Percentiles rank a stretch among this genome's conserved stretches.
These are phyloP conservation scores for Labrus mixtus DNA, from an alignment of 2,113 vertebrate species.

Conservation along the genomic window DNA sequence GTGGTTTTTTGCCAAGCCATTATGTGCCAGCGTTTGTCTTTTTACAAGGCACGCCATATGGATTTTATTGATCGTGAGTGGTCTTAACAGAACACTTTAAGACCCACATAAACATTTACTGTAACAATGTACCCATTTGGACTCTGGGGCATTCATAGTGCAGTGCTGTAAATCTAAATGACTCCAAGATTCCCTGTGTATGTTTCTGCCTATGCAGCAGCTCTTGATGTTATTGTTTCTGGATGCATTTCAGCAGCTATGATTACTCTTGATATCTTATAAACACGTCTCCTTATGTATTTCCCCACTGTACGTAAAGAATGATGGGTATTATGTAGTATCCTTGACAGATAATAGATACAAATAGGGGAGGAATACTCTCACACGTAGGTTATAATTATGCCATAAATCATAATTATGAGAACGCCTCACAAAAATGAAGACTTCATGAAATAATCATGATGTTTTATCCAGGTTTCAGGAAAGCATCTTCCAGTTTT, in stretches of 20 bases:
- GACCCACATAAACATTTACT: constrained; percentile 78
- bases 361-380: not conserved
- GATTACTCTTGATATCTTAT: constrained; percentile 50
- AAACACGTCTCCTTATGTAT: constrained; percentile 9
- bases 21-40: constrained; percentile 63
- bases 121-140: constrained; percentile 64
- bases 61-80: constrained; percentile 76
- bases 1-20: constrained; percentile 58
- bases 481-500: not conserved
- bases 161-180: constrained; percentile 58
- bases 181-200: constrained; percentile 44
- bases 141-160: constrained; percentile 50
- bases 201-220: constrained; percentile 57
- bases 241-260: constrained; percentile 47
- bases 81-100: constrained; percentile 76
- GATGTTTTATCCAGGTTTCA: not conserved
- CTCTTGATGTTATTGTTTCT: constrained; percentile 57
- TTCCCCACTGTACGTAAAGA: not conserved
- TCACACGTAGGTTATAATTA: not conserved
- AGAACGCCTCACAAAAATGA: not conserved
- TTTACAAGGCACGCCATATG: constrained; percentile 68
- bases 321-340: not conserved
- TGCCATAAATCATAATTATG: not conserved
- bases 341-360: not conserved
- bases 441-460: not conserved